Base-by-base conservation (phyloP, 2,797 vertebrate species). In the Lateolabrax maculatus region DNA sequence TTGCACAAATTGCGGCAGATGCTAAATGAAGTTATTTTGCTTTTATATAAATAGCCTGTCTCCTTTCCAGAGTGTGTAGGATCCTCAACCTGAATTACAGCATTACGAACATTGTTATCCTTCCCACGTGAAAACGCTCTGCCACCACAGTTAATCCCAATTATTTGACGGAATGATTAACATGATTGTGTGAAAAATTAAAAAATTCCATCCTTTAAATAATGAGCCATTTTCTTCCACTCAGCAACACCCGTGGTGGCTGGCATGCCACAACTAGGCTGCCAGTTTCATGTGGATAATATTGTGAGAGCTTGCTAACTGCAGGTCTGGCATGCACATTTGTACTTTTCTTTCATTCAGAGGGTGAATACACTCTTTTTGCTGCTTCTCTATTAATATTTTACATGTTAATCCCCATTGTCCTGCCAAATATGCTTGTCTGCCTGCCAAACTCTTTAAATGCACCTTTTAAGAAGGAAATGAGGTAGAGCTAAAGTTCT, bases 211-310 rank as follows among this genome's bases (percentile, higher is more conserved):
- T 84, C 23, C 11, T 63, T 60, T 41, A 60, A 74, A 75, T 79
- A 88, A 86, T 87, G 56, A 87, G 63, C 27, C 71, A 43, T 65
- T 84, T 75, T 46, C 39, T 73, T 37, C 65, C 21, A 37, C 63
- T 77, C 31, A 8, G 34, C 55, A 16, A 19, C 66, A 83, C 61
- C 51, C 21, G 9, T 19, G 31, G 48, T 0, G 48, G 41, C 60
- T 71, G 61, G 34, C 27, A 23, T 15, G 41, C 56, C 46, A 44
- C 34, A 61, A 79, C 57, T 46, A 56, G 15, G 57, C 71, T 71
- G 71, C 65, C 56, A 68, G 27, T 66, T 72, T 68, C 60, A 52
- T 65, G 31, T 71, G 63, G 51, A 58, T 72, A 44, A 75, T 77
- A 36, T 29, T 48, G 43, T 76, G 10, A 66, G 66, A 51, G 48